A percentile compares a stretch with the other conserved stretches of the same genome.
Evolutionary conservation across 2,113 vertebrate genomes (phyloP).

Genomic region (Hippocampus barbouri): DNA sequence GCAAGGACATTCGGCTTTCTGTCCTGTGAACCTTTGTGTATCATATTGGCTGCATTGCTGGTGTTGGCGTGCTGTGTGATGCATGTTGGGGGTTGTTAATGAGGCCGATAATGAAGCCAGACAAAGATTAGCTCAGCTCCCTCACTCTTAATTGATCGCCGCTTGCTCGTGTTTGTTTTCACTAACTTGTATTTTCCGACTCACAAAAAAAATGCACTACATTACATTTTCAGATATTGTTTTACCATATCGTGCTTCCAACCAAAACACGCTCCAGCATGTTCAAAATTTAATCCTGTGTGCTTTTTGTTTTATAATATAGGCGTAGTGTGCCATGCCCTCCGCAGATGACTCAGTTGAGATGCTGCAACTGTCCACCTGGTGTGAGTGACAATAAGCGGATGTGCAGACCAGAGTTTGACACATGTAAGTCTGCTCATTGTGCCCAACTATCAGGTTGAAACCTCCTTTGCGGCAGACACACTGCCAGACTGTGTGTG

Average conservation of each 20-base stretch:
- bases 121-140: conserved; percentile 49
- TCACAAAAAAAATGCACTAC: conserved; percentile 1
- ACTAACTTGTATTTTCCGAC: conserved; percentile 13
- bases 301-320: neutral
- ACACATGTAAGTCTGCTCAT: conserved; percentile 58
- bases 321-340: conserved; percentile 15
- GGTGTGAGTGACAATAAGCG: conserved; percentile 61
- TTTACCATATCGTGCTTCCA: conserved; percentile 3
- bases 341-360: conserved; percentile 27
- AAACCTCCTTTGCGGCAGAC: conserved; percentile 42
- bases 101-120: conserved; percentile 57
- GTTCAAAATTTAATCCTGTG: neutral
- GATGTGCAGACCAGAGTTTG: conserved; percentile 56
- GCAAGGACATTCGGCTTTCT: neutral
- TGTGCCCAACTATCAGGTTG: conserved; percentile 62
- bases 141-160: conserved; percentile 24
- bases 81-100: conserved; percentile 53
- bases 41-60: conserved; percentile 27
- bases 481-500: conserved; percentile 18
- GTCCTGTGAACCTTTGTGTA: conserved; percentile 9
- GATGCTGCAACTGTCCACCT: conserved; percentile 50
- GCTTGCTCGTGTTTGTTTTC: conserved; percentile 13
- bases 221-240: neutral
- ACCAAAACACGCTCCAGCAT: neutral
- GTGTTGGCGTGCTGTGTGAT: conserved; percentile 41